phyloP scores from a whole-genome alignment of 2,888 invertebrate species.

The Drosophila rubida region DNA sequence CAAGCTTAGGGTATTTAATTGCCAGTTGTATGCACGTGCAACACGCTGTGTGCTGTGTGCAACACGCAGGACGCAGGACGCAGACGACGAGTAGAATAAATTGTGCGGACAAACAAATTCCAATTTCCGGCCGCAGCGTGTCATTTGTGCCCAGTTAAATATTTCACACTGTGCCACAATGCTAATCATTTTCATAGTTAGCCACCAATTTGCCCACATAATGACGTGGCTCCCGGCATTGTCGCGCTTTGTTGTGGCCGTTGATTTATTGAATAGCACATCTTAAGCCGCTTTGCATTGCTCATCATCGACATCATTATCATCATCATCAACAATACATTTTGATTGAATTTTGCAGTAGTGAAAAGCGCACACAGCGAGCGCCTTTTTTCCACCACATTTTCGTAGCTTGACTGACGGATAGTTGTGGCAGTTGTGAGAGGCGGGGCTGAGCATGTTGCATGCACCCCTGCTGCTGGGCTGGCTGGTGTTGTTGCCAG shows the following conservation, averaged over 20 bases:
- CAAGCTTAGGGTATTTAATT: slow-evolving; percentile 1
- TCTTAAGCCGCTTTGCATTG: slow-evolving; percentile 67
- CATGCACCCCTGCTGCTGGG: slow-evolving; percentile 12
- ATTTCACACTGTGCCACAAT: slow-evolving; percentile 37
- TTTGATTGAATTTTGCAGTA: slow-evolving; percentile 71
- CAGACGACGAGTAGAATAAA: slow-evolving; percentile 12
- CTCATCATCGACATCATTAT: slow-evolving; percentile 27
- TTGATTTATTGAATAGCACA: slow-evolving; percentile 49
- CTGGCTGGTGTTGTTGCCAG: slow-evolving; percentile 28
- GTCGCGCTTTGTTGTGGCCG: slow-evolving; percentile 24
- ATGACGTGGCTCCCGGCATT: slow-evolving; percentile 25
- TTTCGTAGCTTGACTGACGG: slow-evolving; percentile 25
- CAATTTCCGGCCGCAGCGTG: slow-evolving; percentile 68
- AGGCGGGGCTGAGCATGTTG: not conserved
- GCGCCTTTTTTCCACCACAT: slow-evolving; percentile 58
- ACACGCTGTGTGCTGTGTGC: slow-evolving; percentile 34
- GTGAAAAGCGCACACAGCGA: slow-evolving; percentile 45
- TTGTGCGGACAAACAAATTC: slow-evolving; percentile 32
- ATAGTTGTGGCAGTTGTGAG: not conserved
- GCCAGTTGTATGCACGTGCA: slow-evolving; percentile 16
- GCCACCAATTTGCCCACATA: slow-evolving; percentile 51
- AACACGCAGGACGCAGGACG: not conserved
- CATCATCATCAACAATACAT: slow-evolving; percentile 20
- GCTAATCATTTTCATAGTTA: slow-evolving; percentile 41
- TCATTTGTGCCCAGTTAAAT: slow-evolving; percentile 45